Percentiles rank a stretch among this genome's conserved stretches.
Evolutionary conservation across 2,888 invertebrate species (phyloP).

Genomic region (Mactromeris polynyma): DNA sequence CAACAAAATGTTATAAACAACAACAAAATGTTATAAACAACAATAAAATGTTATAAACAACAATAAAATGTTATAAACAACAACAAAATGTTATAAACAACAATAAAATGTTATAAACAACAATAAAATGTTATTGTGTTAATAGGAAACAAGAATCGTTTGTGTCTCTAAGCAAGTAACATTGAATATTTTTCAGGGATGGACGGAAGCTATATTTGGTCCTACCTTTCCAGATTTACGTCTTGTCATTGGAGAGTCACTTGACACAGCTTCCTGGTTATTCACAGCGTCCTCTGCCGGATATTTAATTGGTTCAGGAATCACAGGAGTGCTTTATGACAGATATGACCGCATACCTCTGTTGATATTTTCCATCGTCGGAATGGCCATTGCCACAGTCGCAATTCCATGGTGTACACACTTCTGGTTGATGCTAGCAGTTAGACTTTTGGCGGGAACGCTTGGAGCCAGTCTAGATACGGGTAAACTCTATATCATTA

Average conservation of each 20-base stretch:
- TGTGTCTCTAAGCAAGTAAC: background rate
- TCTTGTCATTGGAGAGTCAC: slow-evolving; percentile 78
- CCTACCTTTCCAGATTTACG: slow-evolving; percentile 86
- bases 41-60: background rate
- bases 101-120: background rate
- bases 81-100: background rate
- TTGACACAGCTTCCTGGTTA: slow-evolving; percentile 82
- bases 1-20: background rate
- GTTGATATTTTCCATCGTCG: slow-evolving; percentile 39
- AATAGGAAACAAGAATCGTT: background rate
- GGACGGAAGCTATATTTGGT: slow-evolving; percentile 71
- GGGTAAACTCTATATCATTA: too few relatives aligned
- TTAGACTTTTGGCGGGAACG: slow-evolving; percentile 48
- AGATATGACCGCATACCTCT: slow-evolving; percentile 38
- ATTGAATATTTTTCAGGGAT: slow-evolving; percentile 50
- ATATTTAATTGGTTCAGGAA: slow-evolving; percentile 85
- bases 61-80: background rate
- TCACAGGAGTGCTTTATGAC: slow-evolving; percentile 60
- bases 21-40: background rate
- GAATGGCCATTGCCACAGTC: slow-evolving; percentile 33
- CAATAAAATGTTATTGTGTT: background rate
- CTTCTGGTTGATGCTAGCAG: slow-evolving; percentile 56
- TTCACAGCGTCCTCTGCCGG: slow-evolving; percentile 85
- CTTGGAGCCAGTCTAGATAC: slow-evolving; percentile 57
- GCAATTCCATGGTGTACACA: slow-evolving; percentile 61